phyloP scores from a whole-genome alignment of 35 echinoderm and acorn worm genomes.

The Acanthaster planci region DNA sequence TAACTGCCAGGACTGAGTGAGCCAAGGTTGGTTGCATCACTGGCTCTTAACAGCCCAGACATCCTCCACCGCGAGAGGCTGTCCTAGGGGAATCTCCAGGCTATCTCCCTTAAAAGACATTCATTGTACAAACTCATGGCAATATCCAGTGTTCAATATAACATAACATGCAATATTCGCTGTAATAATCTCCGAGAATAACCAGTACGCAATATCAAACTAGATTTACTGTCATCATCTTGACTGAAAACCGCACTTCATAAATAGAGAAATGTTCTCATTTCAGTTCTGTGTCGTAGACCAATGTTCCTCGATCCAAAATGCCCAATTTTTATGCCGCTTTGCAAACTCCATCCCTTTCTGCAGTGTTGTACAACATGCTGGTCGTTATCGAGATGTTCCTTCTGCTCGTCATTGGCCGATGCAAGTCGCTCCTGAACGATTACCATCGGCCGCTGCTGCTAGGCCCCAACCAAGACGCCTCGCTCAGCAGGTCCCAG shows the following conservation, averaged over 20 bases:
- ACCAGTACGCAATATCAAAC: too few species aligned
- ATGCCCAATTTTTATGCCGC: background rate
- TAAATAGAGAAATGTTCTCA: background rate
- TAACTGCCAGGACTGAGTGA: too few species aligned
- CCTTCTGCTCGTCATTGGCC: conserved; percentile 6
- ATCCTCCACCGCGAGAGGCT: too few species aligned
- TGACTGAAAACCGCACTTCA: background rate
- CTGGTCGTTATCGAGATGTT: conserved; percentile 49
- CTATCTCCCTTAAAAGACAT: too few species aligned
- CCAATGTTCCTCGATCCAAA: background rate
- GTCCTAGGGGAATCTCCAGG: too few species aligned
- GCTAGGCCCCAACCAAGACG: background rate
- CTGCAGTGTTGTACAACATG: conserved; percentile 44
- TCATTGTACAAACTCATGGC: too few species aligned
- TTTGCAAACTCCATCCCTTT: conserved; percentile 3
- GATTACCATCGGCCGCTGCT: background rate
- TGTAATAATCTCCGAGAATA: too few species aligned
- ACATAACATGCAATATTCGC: too few species aligned
- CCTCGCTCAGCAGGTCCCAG: background rate
- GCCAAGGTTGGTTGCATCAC: too few species aligned
- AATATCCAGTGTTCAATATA: too few species aligned
- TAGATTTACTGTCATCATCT: too few species aligned
- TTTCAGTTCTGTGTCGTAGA: background rate
- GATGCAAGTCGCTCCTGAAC: background rate
- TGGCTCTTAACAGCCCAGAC: too few species aligned